These are phyloP conservation scores for Vicugna pacos DNA, from an alignment of 2,113 vertebrate species.

Conservation along the genomic window DNA sequence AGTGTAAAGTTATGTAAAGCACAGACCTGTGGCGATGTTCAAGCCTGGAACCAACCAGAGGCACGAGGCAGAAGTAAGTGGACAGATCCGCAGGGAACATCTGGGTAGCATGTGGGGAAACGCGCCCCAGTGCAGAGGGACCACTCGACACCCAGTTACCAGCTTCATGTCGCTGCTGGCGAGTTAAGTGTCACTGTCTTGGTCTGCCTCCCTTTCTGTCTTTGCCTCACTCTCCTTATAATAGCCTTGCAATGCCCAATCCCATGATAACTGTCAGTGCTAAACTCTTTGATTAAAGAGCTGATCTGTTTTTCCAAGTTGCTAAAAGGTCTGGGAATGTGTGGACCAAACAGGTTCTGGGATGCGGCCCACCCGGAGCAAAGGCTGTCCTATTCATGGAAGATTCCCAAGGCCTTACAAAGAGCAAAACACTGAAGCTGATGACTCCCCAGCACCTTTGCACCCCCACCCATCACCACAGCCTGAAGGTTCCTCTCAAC, in stretches of 20 bases:
- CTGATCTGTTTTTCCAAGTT: neutral
- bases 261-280: neutral
- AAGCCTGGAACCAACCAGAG: neutral
- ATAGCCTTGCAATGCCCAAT: neutral
- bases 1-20: neutral
- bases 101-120: neutral
- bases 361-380: neutral
- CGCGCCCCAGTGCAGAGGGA: neutral
- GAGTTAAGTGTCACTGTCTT: neutral
- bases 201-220: neutral
- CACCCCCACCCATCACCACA: neutral
- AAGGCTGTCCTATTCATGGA: neutral
- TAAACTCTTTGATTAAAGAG: neutral
- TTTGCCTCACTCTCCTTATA: neutral
- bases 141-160: neutral
- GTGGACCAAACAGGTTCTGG: neutral
- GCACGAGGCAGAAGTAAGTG: neutral
- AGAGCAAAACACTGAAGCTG: neutral
- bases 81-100: fast-evolving
- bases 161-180: neutral
- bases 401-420: neutral
- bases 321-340: neutral
- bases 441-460: fast-evolving
- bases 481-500: neutral
- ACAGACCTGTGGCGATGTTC: neutral